phyloP scores from a whole-genome alignment of 2,797 vertebrate genomes.

The Paratrypauchen microcephalus region DNA sequence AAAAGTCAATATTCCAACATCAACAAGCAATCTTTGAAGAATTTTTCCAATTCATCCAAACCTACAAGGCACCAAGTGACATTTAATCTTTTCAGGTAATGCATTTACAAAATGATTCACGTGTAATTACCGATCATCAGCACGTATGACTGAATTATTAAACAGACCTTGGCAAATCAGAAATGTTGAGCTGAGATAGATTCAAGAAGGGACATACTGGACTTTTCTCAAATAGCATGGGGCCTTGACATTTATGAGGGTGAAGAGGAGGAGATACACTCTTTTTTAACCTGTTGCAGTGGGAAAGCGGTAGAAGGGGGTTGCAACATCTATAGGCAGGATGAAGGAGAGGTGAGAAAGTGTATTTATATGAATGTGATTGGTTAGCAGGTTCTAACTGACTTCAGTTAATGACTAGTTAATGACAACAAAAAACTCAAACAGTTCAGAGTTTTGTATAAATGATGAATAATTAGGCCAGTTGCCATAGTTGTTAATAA shows the following conservation, averaged over 20 bases:
- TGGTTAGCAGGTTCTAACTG: too few species aligned
- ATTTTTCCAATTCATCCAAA: neutral
- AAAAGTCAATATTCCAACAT: too few species aligned
- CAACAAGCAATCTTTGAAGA: neutral
- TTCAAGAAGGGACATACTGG: neutral
- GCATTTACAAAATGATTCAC: slow-evolving; percentile 1
- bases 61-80: neutral
- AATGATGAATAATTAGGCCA: too few species aligned
- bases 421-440: too few species aligned
- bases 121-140: neutral
- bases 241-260: neutral
- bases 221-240: neutral
- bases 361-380: too few species aligned
- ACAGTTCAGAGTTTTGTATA: too few species aligned
- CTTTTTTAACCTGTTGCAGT: too few species aligned
- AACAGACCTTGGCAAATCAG: neutral
- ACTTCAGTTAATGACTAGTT: too few species aligned
- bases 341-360: too few species aligned
- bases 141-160: neutral
- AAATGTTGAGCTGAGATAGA: neutral
- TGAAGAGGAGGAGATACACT: neutral
- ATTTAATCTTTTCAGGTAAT: neutral
- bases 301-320: too few species aligned
- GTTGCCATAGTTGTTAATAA: too few species aligned
- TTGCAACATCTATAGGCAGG: too few species aligned